A percentile compares a stretch with the other conserved stretches of the same genome.
phyloP scores from a whole-genome alignment of 2,797 vertebrate species.

The Pseudochirops cupreus region DNA sequence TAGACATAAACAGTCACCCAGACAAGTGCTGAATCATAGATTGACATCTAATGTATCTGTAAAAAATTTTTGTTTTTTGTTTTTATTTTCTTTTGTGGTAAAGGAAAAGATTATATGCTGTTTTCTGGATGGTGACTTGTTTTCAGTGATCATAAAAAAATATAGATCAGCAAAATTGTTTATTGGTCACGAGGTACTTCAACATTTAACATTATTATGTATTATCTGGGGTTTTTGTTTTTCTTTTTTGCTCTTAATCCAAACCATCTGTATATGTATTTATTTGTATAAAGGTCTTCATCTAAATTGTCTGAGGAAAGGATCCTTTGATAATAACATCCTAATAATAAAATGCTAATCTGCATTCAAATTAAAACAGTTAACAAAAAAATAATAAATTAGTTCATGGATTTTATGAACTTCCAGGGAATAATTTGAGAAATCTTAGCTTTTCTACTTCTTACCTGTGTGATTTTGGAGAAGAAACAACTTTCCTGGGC shows the following conservation, averaged over 20 bases:
- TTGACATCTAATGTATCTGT: conserved; percentile 81
- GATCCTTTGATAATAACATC: neutral
- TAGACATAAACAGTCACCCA: conserved; percentile 84
- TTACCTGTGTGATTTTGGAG: neutral
- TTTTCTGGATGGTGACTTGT: conserved; percentile 54
- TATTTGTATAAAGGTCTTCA: conserved; percentile 12
- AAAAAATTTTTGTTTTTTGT: conserved; percentile 78
- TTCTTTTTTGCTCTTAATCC: neutral
- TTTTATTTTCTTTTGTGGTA: conserved; percentile 59
- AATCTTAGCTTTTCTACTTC: neutral
- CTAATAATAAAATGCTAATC: neutral
- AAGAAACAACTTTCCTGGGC: neutral
- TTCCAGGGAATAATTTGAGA: conserved; percentile 14
- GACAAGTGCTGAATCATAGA: conserved; percentile 80
- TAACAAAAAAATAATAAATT: conserved; percentile 63
- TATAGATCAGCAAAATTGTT: conserved; percentile 60
- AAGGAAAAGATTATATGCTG: conserved; percentile 69
- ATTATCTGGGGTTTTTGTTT: conserved; percentile 54
- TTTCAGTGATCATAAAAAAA: conserved; percentile 16
- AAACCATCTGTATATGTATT: neutral
- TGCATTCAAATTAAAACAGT: conserved; percentile 55
- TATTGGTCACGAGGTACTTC: conserved; percentile 52
- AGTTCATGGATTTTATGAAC: conserved; percentile 46
- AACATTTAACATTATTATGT: neutral
- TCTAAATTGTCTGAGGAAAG: conserved; percentile 46